These are phyloP conservation scores for Cheilosia variabilis DNA, from an alignment of 2,888 invertebrate species.

Conservation along the genomic window DNA sequence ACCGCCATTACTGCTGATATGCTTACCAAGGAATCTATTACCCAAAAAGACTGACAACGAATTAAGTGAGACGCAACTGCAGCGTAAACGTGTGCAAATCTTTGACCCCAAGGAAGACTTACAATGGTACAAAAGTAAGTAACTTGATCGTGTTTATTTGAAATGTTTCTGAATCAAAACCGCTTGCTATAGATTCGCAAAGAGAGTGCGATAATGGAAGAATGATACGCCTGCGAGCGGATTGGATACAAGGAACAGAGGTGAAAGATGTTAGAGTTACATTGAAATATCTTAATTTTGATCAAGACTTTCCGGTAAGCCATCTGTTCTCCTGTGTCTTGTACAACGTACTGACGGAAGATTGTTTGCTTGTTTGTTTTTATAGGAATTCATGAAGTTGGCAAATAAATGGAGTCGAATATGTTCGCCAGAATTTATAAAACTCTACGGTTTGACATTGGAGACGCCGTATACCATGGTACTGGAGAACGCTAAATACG, in stretches of 20 bases:
- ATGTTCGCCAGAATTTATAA: conserved; percentile 90
- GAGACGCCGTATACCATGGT: conserved; percentile 92
- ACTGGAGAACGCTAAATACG: conserved; percentile 91
- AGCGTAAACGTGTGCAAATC: conserved; percentile 81
- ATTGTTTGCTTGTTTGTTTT: not conserved
- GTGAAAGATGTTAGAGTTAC: conserved; percentile 91
- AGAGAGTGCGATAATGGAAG: conserved; percentile 87
- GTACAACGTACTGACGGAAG: not conserved
- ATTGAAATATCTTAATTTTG: conserved; percentile 90
- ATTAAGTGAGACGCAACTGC: conserved; percentile 81
- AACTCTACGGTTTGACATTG: conserved; percentile 91
- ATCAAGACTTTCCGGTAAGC: conserved; percentile 86
- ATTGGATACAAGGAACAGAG: conserved; percentile 89
- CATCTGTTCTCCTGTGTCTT: not conserved
- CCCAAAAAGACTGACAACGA: conserved; percentile 82
- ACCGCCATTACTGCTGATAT: conserved; percentile 81
- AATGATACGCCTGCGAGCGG: conserved; percentile 88
- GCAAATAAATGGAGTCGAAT: conserved; percentile 92
- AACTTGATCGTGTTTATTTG: not conserved
- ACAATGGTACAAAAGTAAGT: conserved; percentile 82
- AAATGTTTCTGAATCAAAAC: not conserved
- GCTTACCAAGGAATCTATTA: conserved; percentile 82
- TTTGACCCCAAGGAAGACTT: conserved; percentile 82
- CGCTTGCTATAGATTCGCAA: conserved; percentile 84
- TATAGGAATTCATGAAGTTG: conserved; percentile 90